These are phyloP conservation scores for Drosophila meridiana DNA, from an alignment of 2,888 invertebrate species.

Conservation along the genomic window DNA sequence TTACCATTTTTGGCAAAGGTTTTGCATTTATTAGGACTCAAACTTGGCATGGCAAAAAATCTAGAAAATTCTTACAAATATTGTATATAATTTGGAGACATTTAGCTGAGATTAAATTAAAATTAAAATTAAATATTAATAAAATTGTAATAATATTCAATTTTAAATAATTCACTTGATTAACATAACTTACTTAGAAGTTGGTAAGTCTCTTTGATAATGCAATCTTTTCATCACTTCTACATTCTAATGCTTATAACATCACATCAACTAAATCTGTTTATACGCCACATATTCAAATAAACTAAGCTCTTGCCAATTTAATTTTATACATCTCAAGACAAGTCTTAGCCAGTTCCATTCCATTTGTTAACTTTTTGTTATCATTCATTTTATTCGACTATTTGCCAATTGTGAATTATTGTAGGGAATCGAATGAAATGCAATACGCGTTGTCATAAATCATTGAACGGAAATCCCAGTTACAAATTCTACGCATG, in stretches of 20 bases:
- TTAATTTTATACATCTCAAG: neutral
- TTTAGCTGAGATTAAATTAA: neutral
- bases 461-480: conserved; percentile 75
- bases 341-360: neutral
- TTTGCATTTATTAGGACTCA: neutral
- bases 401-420: conserved; percentile 37
- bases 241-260: neutral
- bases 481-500: conserved; percentile 74
- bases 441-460: conserved; percentile 55
- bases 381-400: conserved; percentile 11
- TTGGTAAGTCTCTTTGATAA: neutral
- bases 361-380: conserved; percentile 6
- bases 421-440: conserved; percentile 20
- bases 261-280: neutral
- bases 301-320: too few species aligned
- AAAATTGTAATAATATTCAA: neutral
- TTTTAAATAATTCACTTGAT: neutral
- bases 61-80: neutral
- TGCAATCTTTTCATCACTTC: neutral
- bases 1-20: neutral
- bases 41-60: neutral
- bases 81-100: too few species aligned
- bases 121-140: neutral
- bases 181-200: neutral
- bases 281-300: neutral